Percentiles rank a stretch among this genome's conserved stretches.
Conservation (phyloP, 2,888 invertebrate genomes). For the Unio delphinus region DNA sequence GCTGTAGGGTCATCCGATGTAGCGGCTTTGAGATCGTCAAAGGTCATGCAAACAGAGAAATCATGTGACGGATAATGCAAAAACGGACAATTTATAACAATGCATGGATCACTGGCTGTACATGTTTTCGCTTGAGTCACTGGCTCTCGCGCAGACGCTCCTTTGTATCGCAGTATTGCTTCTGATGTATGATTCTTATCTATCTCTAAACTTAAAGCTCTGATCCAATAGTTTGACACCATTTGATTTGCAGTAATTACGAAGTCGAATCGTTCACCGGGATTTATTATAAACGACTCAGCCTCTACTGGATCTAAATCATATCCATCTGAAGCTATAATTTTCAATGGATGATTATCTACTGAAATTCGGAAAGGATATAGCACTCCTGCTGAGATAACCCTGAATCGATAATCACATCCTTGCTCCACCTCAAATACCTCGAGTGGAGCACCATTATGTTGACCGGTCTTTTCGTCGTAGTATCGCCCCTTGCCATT, state of each 20-base stretch:
- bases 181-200: constrained; percentile 23
- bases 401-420: constrained; percentile 43
- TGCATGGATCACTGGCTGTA: constrained; percentile 24
- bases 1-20: constrained; percentile 31
- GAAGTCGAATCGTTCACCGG: constrained; percentile 58
- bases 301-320: constrained; percentile 41
- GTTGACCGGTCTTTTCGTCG: constrained; percentile 11
- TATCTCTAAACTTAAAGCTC: constrained; percentile 43
- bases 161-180: constrained; percentile 45
- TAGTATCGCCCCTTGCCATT: constrained; percentile 53
- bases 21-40: constrained; percentile 32
- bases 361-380: constrained; percentile 51
- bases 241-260: constrained; percentile 42
- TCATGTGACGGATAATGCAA: constrained; percentile 25
- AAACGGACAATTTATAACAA: constrained; percentile 51
- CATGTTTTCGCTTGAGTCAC: constrained; percentile 20
- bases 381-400: constrained; percentile 45
- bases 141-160: constrained; percentile 30
- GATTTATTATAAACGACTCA: constrained; percentile 45
- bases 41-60: constrained; percentile 22
- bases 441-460: constrained; percentile 42
- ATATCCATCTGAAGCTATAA: constrained; percentile 53
- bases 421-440: constrained; percentile 32
- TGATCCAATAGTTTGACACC: constrained; percentile 52
- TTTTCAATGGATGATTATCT: constrained; percentile 42